phyloP scores from a whole-genome alignment of 2,113 vertebrate species.

The Martes martes region DNA sequence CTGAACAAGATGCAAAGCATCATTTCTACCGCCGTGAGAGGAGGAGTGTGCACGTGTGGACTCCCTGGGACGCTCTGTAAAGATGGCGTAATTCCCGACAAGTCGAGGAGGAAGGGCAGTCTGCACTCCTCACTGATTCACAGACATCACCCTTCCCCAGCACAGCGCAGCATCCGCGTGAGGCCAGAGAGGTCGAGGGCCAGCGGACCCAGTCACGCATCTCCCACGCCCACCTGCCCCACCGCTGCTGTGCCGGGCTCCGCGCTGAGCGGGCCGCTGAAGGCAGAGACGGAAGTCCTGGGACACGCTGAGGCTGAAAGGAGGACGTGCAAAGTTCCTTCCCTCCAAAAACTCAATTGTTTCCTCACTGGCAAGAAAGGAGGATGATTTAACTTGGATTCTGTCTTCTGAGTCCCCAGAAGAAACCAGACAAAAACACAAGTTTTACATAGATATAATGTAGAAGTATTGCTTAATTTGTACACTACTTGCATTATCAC shows the following conservation, averaged over 20 bases:
- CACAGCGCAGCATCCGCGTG: neutral
- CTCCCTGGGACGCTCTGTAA: neutral
- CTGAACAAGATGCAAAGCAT: neutral
- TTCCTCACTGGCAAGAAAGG: neutral
- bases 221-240: neutral
- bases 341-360: slow-evolving; percentile 7
- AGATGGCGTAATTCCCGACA: neutral
- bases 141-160: neutral
- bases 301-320: neutral
- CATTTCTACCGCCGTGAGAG: neutral
- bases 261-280: neutral
- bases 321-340: neutral
- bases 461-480: neutral
- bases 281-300: neutral
- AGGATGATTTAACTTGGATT: neutral
- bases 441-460: neutral
- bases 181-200: neutral
- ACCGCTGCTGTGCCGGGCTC: neutral
- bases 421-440: neutral
- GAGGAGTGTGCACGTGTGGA: neutral
- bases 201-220: neutral
- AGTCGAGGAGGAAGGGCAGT: neutral
- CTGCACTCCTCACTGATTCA: neutral
- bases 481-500: neutral
- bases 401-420: neutral